Evolutionary conservation across 2,113 vertebrate genomes (phyloP).

Genomic region (Oryzias melastigma): DNA sequence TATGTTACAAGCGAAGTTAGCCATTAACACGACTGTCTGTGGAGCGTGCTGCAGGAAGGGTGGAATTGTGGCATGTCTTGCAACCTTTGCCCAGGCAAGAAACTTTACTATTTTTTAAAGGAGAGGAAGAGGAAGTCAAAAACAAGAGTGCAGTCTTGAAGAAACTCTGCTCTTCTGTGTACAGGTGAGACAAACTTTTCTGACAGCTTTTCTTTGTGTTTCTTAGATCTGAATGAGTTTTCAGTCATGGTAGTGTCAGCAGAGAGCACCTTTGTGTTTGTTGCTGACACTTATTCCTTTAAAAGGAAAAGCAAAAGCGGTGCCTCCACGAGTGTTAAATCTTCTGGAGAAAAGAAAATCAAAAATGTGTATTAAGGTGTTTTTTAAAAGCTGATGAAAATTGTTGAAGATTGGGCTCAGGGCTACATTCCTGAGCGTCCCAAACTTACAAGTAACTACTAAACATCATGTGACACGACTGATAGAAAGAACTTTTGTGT

Average conservation of each 20-base stretch:
- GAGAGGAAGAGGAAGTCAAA: slow-evolving; percentile 18
- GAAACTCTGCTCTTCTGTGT: neutral
- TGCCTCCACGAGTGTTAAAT: fast-evolving
- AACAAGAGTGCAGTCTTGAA: neutral
- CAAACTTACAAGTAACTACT: neutral
- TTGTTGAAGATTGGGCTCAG: no score
- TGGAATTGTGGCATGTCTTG: slow-evolving; percentile 24
- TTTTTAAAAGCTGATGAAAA: slow-evolving; percentile 1
- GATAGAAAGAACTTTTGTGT: neutral
- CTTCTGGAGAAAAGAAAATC: neutral
- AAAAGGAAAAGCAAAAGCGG: neutral
- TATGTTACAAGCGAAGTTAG: slow-evolving; percentile 45
- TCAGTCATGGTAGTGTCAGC: slow-evolving; percentile 8
- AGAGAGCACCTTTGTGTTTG: slow-evolving; percentile 11
- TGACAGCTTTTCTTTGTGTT: neutral
- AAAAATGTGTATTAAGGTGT: no score
- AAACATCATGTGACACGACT: slow-evolving; percentile 22
- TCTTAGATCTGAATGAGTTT: neutral
- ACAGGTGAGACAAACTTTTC: slow-evolving; percentile 24
- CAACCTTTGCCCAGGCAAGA: slow-evolving; percentile 71
- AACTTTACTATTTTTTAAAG: slow-evolving; percentile 19
- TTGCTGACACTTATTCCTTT: neutral
- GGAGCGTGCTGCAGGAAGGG: slow-evolving; percentile 18
- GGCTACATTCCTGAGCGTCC: neutral
- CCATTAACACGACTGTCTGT: slow-evolving; percentile 66